These are phyloP conservation scores for Artemia sinica DNA, from an alignment of 2,888 invertebrate genomes.

Conservation along the genomic window DNA sequence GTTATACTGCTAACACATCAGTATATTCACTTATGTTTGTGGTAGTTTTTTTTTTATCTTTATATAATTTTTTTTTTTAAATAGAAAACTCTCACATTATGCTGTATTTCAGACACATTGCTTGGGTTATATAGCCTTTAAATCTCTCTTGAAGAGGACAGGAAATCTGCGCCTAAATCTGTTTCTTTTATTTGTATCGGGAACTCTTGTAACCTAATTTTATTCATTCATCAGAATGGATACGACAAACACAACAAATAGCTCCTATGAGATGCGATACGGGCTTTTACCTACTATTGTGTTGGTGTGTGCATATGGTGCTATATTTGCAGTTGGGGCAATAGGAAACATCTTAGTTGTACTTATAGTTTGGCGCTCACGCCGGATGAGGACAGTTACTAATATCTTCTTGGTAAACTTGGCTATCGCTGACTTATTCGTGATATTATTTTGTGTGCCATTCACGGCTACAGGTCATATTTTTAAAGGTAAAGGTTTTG, in stretches of 20 bases:
- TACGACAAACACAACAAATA: not conserved
- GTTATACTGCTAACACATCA: too few species aligned
- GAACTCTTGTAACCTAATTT: too few species aligned
- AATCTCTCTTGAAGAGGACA: too few species aligned
- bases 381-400: constrained; percentile 33
- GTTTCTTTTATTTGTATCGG: too few species aligned
- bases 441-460: constrained; percentile 36
- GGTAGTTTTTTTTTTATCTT: too few species aligned
- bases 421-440: constrained; percentile 36
- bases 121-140: too few species aligned
- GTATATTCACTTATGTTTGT: too few species aligned
- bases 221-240: not conserved
- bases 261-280: constrained; percentile 2
- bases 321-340: not conserved
- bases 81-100: too few species aligned
- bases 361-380: constrained; percentile 16
- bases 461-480: constrained; percentile 28
- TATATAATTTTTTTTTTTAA: too few species aligned
- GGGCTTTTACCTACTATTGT: not conserved
- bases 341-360: constrained; percentile 18
- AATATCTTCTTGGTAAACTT: constrained; percentile 37
- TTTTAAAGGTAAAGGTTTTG: constrained; percentile 14
- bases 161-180: too few species aligned
- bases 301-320: not conserved
- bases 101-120: too few species aligned